Percentiles rank a stretch among this genome's conserved stretches.
Evolutionary conservation across 2,888 invertebrate genomes (phyloP).

Genomic region (Drosophila rellima): DNA sequence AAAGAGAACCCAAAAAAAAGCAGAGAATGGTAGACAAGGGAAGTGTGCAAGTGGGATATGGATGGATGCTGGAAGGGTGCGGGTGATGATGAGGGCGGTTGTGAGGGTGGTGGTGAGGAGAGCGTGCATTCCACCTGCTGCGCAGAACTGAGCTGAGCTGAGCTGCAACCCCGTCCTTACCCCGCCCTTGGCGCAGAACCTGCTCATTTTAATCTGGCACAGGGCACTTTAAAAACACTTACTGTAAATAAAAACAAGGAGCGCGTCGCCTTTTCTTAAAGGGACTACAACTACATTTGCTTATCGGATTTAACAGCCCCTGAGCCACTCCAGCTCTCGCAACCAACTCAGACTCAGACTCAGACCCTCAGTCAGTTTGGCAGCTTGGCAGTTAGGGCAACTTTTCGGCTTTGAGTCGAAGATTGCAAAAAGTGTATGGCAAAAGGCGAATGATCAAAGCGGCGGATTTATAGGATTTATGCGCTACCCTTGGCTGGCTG

Average conservation of each 20-base stretch:
- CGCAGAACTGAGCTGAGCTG: neutral
- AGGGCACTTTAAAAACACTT: constrained; percentile 69
- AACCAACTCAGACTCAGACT: neutral
- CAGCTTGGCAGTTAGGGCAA: constrained; percentile 47
- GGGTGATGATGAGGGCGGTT: neutral
- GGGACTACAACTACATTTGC: constrained; percentile 76
- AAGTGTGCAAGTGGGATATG: neutral
- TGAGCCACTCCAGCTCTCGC: constrained; percentile 7
- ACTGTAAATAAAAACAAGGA: constrained; percentile 67
- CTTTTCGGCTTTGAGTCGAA: constrained; percentile 68
- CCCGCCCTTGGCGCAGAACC: constrained; percentile 1
- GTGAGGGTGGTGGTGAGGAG: neutral
- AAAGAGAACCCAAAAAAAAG: neutral
- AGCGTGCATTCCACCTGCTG: constrained; percentile 38
- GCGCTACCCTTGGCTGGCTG: constrained; percentile 73
- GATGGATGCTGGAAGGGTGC: neutral
- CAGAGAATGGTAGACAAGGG: constrained; percentile 4
- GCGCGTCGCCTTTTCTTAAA: constrained; percentile 58
- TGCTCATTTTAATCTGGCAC: constrained; percentile 61
- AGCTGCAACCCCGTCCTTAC: constrained; percentile 1
- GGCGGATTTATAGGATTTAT: constrained; percentile 79
- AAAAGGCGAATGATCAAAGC: constrained; percentile 76
- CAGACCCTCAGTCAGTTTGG: neutral
- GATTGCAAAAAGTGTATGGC: constrained; percentile 47
- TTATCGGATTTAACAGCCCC: constrained; percentile 70